phyloP scores from a whole-genome alignment of 1,140 invertebrate species.

The Drosophila ficusphila region DNA sequence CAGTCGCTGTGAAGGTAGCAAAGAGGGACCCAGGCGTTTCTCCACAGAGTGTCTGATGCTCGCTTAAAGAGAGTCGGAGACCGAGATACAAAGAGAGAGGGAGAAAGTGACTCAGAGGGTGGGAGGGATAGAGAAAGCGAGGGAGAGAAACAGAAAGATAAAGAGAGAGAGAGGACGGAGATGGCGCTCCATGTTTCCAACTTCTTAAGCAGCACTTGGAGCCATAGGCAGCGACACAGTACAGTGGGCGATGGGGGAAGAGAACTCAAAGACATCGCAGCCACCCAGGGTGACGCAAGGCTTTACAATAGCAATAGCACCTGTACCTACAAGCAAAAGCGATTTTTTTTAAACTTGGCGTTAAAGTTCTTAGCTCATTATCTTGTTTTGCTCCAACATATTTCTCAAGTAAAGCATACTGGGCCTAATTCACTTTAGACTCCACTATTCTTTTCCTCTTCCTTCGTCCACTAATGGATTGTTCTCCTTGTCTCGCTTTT shows the following conservation, averaged over 20 bases:
- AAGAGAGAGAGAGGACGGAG: no score
- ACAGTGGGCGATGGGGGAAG: background rate
- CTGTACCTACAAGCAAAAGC: no score
- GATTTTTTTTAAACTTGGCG: background rate
- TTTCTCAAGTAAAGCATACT: conserved; percentile 18
- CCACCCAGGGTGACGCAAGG: no score
- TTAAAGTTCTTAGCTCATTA: conserved; percentile 1
- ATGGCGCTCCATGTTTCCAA: conserved; percentile 43
- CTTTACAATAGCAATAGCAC: no score
- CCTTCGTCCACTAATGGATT: conserved; percentile 6
- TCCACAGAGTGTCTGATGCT: background rate
- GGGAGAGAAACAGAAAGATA: no score
- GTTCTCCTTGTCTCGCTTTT: conserved; percentile 18
- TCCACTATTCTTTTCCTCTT: conserved; percentile 7
- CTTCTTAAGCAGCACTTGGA: conserved; percentile 78
- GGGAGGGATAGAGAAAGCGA: background rate
- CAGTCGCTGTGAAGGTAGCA: conserved; percentile 77
- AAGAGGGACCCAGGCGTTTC: conserved; percentile 63
- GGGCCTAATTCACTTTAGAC: conserved; percentile 66
- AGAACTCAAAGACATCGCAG: no score
- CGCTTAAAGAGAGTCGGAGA: background rate
- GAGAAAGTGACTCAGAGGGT: no score
- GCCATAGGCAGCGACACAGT: no score
- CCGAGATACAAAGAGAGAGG: no score
- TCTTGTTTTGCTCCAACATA: background rate